Conservation (phyloP, 2,113 vertebrate species). For the human (Homo sapiens) region GRCh38 chr2:33112001-33112500, state of each 20-base stretch:
- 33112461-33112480: background rate
- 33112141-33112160: background rate
- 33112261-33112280: background rate
- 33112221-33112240: background rate
- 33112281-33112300: background rate
- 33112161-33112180: background rate
- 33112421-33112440: background rate
- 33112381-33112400: conserved; percentile 7
- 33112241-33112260: background rate
- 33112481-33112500: background rate
- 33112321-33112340: background rate
- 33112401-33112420: background rate
- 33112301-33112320: background rate
- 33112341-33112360: background rate
- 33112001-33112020: background rate
- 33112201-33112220: background rate
- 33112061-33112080: background rate
- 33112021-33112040: background rate
- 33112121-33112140: background rate
- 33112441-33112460: background rate
- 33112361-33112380: background rate
- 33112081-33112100: background rate
- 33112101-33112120: background rate
- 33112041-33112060: background rate
- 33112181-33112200: conserved; percentile 11